Conservation (phyloP, 2,113 vertebrate species). For the Turdus rufiventris region DNA sequence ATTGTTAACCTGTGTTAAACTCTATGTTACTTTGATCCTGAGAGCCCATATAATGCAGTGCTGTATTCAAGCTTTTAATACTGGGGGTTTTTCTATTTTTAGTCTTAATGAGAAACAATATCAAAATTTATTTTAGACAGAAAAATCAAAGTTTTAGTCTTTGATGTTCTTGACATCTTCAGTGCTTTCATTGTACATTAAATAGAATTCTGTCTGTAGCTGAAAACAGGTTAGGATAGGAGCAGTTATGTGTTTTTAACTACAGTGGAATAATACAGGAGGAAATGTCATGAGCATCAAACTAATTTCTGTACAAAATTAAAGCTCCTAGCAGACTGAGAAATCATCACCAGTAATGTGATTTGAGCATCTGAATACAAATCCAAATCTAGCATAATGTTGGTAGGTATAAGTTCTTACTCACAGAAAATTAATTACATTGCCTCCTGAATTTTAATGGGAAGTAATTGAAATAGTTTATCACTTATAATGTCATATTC, state of each 20-base stretch:
- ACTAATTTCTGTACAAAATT: constrained; percentile 30
- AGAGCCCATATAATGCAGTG: neutral
- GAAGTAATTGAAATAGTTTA: constrained; percentile 5
- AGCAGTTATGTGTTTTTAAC: neutral
- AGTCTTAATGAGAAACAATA: neutral
- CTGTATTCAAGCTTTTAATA: neutral
- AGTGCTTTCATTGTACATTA: neutral
- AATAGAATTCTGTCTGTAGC: neutral
- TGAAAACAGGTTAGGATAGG: neutral
- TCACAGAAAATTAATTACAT: constrained; percentile 5
- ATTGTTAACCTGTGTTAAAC: neutral
- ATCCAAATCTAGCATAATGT: neutral
- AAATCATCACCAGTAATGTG: neutral
- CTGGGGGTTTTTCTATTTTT: neutral
- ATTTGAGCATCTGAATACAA: neutral
- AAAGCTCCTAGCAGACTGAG: constrained; percentile 17
- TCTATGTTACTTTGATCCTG: neutral
- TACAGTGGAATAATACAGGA: neutral
- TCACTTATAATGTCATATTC: neutral
- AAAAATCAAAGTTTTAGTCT: neutral
- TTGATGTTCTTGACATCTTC: neutral
- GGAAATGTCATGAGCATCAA: neutral
- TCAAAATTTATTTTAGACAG: neutral
- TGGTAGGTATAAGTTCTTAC: neutral
- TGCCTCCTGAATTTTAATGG: constrained; percentile 31